A percentile compares a stretch with the other conserved stretches of the same genome.
phyloP scores from a whole-genome alignment of 2,113 vertebrate species.

The Fulica atra region DNA sequence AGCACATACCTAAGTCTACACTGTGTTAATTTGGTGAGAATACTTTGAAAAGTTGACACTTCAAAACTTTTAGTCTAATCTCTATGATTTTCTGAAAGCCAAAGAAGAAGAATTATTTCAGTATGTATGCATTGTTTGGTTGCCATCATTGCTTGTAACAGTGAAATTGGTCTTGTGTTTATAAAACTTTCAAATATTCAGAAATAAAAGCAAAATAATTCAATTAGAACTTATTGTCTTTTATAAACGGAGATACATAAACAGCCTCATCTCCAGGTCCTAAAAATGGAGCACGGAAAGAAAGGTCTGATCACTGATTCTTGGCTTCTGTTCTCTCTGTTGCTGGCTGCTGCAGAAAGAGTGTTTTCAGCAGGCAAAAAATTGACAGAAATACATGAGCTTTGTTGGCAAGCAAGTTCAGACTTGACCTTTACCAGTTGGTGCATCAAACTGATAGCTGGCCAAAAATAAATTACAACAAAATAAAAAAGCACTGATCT shows the following conservation, averaged over 20 bases:
- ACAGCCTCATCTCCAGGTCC: neutral
- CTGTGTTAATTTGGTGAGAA: neutral
- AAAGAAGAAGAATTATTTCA: neutral
- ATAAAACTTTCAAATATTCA: neutral
- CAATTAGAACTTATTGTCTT: neutral
- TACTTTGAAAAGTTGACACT: neutral
- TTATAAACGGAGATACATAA: neutral
- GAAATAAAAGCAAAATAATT: neutral
- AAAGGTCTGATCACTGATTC: constrained; percentile 29
- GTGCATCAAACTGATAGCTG: constrained; percentile 43
- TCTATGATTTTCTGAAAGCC: neutral
- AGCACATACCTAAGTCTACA: neutral
- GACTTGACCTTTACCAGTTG: constrained; percentile 64
- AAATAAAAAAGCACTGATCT: neutral
- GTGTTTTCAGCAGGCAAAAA: constrained; percentile 55
- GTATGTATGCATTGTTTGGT: neutral
- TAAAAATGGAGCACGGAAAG: constrained; percentile 37
- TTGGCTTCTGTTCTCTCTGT: constrained; percentile 32
- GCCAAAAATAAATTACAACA: constrained; percentile 31
- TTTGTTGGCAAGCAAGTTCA: constrained; percentile 26
- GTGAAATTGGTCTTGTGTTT: neutral
- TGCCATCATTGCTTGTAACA: neutral
- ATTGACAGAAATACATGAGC: constrained; percentile 58
- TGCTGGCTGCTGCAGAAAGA: constrained; percentile 56
- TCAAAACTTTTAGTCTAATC: neutral